Base-by-base conservation (phyloP, 1,140 invertebrate species). In the Samia ricini region DNA sequence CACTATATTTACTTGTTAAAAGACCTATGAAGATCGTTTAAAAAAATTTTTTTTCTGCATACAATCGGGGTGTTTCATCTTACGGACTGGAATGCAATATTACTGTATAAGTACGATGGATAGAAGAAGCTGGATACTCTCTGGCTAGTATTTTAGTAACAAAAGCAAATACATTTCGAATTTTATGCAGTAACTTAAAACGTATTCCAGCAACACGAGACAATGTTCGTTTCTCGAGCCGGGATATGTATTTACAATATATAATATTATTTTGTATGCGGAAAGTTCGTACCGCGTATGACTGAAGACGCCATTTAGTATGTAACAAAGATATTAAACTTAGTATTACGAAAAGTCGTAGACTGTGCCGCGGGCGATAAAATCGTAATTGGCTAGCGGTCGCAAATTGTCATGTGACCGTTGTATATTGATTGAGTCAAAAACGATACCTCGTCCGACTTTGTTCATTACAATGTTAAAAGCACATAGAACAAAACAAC, bases 131-230 rank as follows among this genome's bases (percentile, higher is more conserved):
- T n/a, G n/a, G n/a, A n/a, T n/a, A n/a, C n/a, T n/a, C n/a, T n/a
- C n/a, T n/a, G n/a, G 15, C 33, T 15, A 42, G n/a, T 15, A 15
- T 12, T 42, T 42, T 15, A 42, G 33, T 42, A 42, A 42, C 33
- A 42, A 42, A 42, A 42, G 33, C 33, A 42, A 42, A 42, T 42
- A 42, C 33, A 42, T 42, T 42, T 42, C 33, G 33, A 42, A 42
- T 42, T 42, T 42, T 42, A 42, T 42, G 33, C 33, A 15, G 33
- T 42, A 15, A 42, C 33, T 42, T 42, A 42, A 42, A 26, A 26
- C 26, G 26, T 26, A 26, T 26, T 26, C 26, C 8, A 26, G 26
- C 8, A 26, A 4, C 8, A 26, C 8, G 8, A 26, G 26, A 26
- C 26, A 26, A 26, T 12, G 33, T 42, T 42, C 12, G 33, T 15